phyloP scores from a whole-genome alignment of 2,797 vertebrate species.

The Thaleichthys pacificus region DNA sequence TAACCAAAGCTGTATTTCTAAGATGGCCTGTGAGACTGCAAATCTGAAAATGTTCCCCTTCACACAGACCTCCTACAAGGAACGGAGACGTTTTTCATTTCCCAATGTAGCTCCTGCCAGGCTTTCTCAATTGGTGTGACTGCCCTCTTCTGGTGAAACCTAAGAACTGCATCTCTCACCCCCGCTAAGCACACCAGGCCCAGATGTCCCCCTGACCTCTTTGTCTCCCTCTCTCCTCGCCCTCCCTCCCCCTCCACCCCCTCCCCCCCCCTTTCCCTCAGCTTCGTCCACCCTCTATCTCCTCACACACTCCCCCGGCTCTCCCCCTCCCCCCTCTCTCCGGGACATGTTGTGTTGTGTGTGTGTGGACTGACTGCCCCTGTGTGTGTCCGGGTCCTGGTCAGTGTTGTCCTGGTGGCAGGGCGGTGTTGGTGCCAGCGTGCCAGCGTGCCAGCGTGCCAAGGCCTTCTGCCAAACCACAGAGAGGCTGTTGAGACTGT shows the following conservation, averaged over 20 bases:
- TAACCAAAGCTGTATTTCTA: neutral
- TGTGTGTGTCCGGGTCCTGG: no score
- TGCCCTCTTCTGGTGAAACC: conserved; percentile 34
- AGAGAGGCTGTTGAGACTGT: conserved; percentile 31
- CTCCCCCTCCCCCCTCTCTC: neutral
- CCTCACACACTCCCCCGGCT: neutral
- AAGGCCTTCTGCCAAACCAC: conserved; percentile 8
- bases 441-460: neutral
- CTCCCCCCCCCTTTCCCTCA: neutral
- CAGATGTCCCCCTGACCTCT: neutral
- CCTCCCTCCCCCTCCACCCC: no score
- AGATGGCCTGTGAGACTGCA: neutral
- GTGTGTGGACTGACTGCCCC: neutral
- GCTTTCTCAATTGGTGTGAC: conserved; percentile 2
- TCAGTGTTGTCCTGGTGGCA: neutral
- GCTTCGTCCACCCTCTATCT: neutral
- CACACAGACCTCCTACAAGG: neutral
- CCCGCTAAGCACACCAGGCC: no score
- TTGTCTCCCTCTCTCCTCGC: neutral
- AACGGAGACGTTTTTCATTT: neutral
- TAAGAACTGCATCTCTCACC: conserved; percentile 7
- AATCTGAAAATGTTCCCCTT: neutral
- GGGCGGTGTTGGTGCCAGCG: neutral
- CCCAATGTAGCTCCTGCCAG: neutral
- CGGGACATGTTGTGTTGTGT: neutral